A percentile compares a stretch with the other conserved stretches of the same genome.
Evolutionary conservation across 2,888 invertebrate species (phyloP).

Genomic region (Oscheius onirici): DNA sequence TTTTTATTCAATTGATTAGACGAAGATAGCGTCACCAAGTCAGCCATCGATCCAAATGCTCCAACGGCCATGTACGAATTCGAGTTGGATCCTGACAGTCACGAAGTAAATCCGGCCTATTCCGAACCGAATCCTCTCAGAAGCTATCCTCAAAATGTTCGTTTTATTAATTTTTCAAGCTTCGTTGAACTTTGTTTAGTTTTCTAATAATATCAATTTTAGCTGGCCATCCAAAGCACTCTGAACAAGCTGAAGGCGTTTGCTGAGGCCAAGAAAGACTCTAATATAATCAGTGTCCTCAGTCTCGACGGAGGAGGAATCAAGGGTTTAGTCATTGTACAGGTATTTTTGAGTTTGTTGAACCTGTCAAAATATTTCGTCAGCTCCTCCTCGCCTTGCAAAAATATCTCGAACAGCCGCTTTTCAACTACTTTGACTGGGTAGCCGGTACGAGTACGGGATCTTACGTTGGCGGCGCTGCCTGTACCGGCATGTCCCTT

Average conservation of each 20-base stretch:
- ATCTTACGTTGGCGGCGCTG: slow-evolving; percentile 86
- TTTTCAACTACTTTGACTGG: slow-evolving; percentile 85
- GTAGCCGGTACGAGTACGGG: slow-evolving; percentile 89
- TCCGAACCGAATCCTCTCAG: slow-evolving; percentile 41
- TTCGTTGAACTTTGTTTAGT: no score
- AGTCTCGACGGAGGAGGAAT: slow-evolving; percentile 98
- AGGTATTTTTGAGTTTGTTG: no score
- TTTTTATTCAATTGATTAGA: neutral
- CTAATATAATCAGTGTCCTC: slow-evolving; percentile 73
- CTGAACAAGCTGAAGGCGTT: slow-evolving; percentile 42
- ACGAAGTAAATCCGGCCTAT: slow-evolving; percentile 46
- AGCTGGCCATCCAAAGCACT: slow-evolving; percentile 47
- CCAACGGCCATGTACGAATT: slow-evolving; percentile 52
- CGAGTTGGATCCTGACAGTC: slow-evolving; percentile 50
- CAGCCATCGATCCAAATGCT: slow-evolving; percentile 33
- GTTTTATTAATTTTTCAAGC: neutral
- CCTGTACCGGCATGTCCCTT: slow-evolving; percentile 77
- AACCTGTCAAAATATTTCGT: no score
- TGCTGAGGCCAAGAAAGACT: slow-evolving; percentile 47
- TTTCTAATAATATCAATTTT: neutral
- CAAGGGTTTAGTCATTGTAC: slow-evolving; percentile 76
- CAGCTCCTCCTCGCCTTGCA: slow-evolving; percentile 64
- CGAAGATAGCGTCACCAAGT: slow-evolving; percentile 34
- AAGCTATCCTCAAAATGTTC: slow-evolving; percentile 42
- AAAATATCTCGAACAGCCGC: slow-evolving; percentile 57